Evolutionary conservation across 2,113 vertebrate genomes (phyloP).

Genomic region (Oplegnathus fasciatus): DNA sequence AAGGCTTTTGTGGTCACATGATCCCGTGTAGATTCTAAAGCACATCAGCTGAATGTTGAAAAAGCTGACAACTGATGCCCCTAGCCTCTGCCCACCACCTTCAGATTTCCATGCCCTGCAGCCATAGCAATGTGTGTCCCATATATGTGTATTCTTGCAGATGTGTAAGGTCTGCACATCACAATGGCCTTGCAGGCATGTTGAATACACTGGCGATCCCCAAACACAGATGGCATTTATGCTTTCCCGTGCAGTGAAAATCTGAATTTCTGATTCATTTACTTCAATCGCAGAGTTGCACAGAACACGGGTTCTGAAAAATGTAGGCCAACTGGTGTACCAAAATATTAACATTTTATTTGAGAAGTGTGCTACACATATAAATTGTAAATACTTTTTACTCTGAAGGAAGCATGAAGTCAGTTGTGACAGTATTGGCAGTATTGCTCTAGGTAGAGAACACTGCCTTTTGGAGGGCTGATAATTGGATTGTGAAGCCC

Average conservation of each 20-base stretch:
- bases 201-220: background rate
- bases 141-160: constrained; percentile 39
- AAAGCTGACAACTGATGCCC: constrained; percentile 24
- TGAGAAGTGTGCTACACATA: background rate
- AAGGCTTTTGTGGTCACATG: constrained; percentile 38
- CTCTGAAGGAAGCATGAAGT: too few relatives aligned
- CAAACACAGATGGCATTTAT: constrained; percentile 4
- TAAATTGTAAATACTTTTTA: background rate
- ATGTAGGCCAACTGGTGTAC: background rate
- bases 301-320: background rate
- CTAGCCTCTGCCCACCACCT: constrained; percentile 13
- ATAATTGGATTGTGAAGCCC: background rate
- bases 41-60: constrained; percentile 28
- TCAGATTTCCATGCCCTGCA: constrained; percentile 26
- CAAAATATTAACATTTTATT: constrained; percentile 4
- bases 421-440: background rate
- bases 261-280: background rate
- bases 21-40: constrained; percentile 25
- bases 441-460: background rate
- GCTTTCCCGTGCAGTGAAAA: constrained; percentile 15
- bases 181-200: constrained; percentile 17
- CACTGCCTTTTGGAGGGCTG: background rate
- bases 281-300: background rate
- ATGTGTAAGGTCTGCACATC: constrained; percentile 24
- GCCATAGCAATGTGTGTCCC: constrained; percentile 3